A percentile compares a stretch with the other conserved stretches of the same genome.
Evolutionary conservation across 2,797 vertebrate species (phyloP).

Genomic region (Xenentodon cancila): DNA sequence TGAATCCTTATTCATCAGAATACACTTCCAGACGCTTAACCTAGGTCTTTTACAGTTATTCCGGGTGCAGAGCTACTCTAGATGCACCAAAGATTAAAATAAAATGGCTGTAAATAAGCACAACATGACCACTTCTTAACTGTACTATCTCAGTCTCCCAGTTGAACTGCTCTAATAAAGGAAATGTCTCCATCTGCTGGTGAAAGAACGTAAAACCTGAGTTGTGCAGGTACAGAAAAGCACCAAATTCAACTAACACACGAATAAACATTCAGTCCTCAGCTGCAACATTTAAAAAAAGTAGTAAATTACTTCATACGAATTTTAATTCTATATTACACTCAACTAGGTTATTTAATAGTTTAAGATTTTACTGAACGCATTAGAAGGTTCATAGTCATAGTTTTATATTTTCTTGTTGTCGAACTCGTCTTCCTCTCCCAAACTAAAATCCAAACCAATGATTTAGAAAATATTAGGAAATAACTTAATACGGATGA

Average conservation of each 20-base stretch:
- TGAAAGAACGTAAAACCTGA: slow-evolving; percentile 4
- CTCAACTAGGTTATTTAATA: background rate
- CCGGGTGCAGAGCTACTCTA: too few relatives aligned
- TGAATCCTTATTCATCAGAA: too few relatives aligned
- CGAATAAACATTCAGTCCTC: background rate
- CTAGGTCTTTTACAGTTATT: too few relatives aligned
- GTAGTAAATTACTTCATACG: background rate
- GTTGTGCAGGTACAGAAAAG: slow-evolving; percentile 53
- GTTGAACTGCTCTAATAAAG: background rate
- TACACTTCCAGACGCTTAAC: too few relatives aligned
- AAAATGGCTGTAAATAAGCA: too few relatives aligned
- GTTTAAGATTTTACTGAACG: background rate
- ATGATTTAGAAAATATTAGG: slow-evolving; percentile 19
- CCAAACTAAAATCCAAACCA: slow-evolving; percentile 10
- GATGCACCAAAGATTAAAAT: too few relatives aligned
- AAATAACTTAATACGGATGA: slow-evolving; percentile 52
- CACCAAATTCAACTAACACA: slow-evolving; percentile 1
- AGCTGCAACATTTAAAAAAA: background rate
- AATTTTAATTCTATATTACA: background rate
- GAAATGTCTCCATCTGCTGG: slow-evolving; percentile 74
- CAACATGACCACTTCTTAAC: too few relatives aligned
- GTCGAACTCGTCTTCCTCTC: background rate
- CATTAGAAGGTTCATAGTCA: too few relatives aligned
- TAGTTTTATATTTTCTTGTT: background rate
- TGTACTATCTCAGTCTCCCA: background rate